Evolutionary conservation across 2,797 vertebrate genomes (phyloP).

Genomic region (Trichosurus vulpecula): DNA sequence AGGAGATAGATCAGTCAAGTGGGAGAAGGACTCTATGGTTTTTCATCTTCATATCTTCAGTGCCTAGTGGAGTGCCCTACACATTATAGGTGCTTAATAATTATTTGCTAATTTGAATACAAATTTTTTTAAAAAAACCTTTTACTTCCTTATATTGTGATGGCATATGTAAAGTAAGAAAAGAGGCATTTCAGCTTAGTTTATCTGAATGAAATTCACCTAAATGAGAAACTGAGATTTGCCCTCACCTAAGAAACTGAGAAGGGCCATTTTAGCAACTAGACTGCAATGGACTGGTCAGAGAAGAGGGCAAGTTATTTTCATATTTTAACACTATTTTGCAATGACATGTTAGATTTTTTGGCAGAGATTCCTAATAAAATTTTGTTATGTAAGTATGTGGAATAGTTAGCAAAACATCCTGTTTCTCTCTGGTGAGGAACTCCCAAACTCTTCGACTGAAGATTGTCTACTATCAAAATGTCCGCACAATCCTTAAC

Average conservation of each 20-base stretch:
- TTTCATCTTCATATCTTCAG: not conserved
- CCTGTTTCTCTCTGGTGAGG: no score
- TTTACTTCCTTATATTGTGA: not conserved
- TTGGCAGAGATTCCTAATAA: not conserved
- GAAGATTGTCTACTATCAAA: not conserved
- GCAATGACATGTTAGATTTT: not conserved
- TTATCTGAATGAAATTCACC: not conserved
- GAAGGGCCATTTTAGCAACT: not conserved
- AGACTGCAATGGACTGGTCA: not conserved
- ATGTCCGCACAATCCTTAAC: constrained; percentile 4
- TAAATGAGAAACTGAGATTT: not conserved
- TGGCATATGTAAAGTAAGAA: not conserved
- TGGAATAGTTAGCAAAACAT: not conserved
- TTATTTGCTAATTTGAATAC: not conserved
- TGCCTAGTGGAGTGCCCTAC: not conserved
- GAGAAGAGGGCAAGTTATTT: not conserved
- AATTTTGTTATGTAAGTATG: not conserved
- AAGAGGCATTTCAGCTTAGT: no score
- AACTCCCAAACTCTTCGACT: not conserved
- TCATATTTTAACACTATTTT: not conserved
- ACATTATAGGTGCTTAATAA: not conserved
- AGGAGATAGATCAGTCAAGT: not conserved
- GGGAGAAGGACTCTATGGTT: not conserved
- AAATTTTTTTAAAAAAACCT: not conserved
- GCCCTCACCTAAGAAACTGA: not conserved